Base-by-base conservation (phyloP, 2,888 invertebrate species). In the Xestia rhomboidea region DNA sequence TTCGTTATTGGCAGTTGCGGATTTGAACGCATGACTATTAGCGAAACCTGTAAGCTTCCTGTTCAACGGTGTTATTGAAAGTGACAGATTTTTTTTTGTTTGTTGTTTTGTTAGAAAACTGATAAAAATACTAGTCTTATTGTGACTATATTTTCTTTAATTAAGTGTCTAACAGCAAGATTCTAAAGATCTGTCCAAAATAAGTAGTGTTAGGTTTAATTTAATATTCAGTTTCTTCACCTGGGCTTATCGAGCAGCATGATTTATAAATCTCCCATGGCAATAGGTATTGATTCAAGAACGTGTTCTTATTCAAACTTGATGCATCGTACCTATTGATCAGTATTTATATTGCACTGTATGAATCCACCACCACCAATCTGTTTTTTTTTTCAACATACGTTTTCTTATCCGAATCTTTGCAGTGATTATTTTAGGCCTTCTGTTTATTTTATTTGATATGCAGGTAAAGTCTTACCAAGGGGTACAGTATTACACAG, bases 1-100 rank as follows among this genome's bases (percentile, higher is more conserved):
- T 92, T 88, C 70, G 83, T 77, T 83, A 83, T 85, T 83, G 85
- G 79, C 83, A 83, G 83, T 87, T 87, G 87, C 85, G 60, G 79
- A 87, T 87, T 83, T 81, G 77, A 84, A 87, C 68, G 79, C 64
- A 63, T 41, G 73, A 57, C 68, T 82, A 82, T 81, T 85, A 46
- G 71, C 51, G 18, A 68, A 63, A 64, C 71, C 27, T 72, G 54
- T 72, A 27, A 44, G 68, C 49, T 85, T 85, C 82, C 85, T 83
- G 77, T 69, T 60, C 30, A 30, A 67, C 49, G 64, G 30, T 57
- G 44, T 73, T 44, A 66, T 72, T 77, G 60, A 76, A 73, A 62
- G 44, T 67, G 81, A 68, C 63, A 60, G 41, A 73, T 73, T 82
- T 44, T 54, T 54, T 72, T 46, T 41, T n/a, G 18, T 41, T 66